Base-by-base conservation (phyloP, 2,113 vertebrate genomes). In the Neopipo cinnamomea region DNA sequence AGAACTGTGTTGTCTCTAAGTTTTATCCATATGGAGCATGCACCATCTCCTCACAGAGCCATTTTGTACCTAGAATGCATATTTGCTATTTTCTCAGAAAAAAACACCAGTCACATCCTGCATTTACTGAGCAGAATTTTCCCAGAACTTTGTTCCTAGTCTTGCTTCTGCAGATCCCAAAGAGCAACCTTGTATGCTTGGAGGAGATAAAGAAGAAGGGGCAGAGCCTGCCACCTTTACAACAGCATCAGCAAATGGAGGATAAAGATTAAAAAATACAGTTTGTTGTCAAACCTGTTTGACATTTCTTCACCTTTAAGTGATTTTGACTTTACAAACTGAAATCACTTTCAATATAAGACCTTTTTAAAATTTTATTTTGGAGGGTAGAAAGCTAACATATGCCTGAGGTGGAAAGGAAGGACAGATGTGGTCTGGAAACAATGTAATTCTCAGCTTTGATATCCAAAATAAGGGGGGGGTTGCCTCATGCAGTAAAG, bases 401-500 rank as follows among this genome's bases (percentile, higher is more conserved):
- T 24, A 24, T 62, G 49, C 5, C 5, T 73, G 10, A 70, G 9
- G 3, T 7, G 73, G 42, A 66, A 89, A 89, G 9, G n/a, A 61
- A 84, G 25, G 20, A 53, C 11, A 46, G n/a, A 6, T 55, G 3
- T 12, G 15, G 41, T 63, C 15, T 71, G 33, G 46, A 73, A 77
- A 58, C 31, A 62, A 12, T 35, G 19, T 30, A 30, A 28, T 66
- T 80, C 76, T 88, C 14, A 10, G 21, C 22, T 81, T 33, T 70
- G 30, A 18, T 62, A 18, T 25, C 13, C 18, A 71, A 5, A 3
- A 5, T 55, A 35, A 28, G 8, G 5, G 0, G 1, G 18, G 44
- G 4, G 46, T 63, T 84, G 24, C 71, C 20, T 63, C 18, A 47
- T 66, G 5, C 31, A 58, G 23, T 63, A 49, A 91, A 53, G 28